These are phyloP conservation scores for Apodemia duryi DNA, from an alignment of 2,888 invertebrate genomes.

Conservation along the genomic window DNA sequence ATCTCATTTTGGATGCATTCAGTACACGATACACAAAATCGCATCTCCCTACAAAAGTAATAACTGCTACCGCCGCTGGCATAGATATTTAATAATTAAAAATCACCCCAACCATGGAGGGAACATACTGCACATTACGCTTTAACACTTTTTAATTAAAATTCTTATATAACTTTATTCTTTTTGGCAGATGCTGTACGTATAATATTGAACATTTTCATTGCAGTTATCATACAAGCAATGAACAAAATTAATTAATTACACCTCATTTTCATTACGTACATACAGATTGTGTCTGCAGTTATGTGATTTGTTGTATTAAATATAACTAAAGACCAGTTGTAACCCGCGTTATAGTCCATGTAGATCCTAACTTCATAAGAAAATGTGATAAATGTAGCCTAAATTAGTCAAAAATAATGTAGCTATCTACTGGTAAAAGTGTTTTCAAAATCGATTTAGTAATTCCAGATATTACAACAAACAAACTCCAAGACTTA, in stretches of 20 bases:
- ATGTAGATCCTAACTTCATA: no score
- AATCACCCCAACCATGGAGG: slow-evolving; percentile 63
- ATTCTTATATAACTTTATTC: slow-evolving; percentile 30
- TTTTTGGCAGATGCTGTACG: slow-evolving; percentile 15
- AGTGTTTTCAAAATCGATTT: no score
- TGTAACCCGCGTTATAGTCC: no score
- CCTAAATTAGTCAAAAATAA: no score
- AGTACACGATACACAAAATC: slow-evolving; percentile 1
- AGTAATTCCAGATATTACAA: no score
- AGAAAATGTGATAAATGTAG: no score
- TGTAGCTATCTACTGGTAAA: no score
- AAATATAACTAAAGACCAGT: no score
- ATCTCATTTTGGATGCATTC: slow-evolving; percentile 9
- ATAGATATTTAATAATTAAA: slow-evolving; percentile 77
- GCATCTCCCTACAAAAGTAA: slow-evolving; percentile 43
- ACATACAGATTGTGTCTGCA: not conserved
- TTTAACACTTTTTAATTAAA: slow-evolving; percentile 66
- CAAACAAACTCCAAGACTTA: no score
- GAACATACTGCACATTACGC: slow-evolving; percentile 61
- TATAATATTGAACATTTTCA: slow-evolving; percentile 11
- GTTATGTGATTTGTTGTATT: not conserved
- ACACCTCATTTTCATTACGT: not conserved
- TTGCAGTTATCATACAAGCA: slow-evolving; percentile 6
- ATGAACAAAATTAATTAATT: not conserved
- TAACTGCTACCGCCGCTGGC: slow-evolving; percentile 61